Percentiles rank a stretch among this genome's conserved stretches.
These are phyloP conservation scores for Pomacea maculata DNA, from an alignment of 1,140 invertebrate genomes.

Conservation along the genomic window DNA sequence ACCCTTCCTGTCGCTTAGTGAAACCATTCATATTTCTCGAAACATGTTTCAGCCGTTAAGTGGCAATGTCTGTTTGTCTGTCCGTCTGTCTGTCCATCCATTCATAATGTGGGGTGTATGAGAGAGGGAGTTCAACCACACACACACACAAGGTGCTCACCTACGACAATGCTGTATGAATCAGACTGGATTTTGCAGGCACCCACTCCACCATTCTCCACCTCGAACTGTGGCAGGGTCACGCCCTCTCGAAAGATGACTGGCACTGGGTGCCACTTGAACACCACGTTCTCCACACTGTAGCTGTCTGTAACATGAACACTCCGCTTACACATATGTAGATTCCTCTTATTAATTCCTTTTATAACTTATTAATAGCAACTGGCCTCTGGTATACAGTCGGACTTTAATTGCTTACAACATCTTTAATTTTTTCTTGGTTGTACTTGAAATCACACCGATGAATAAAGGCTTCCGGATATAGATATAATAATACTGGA, in stretches of 20 bases:
- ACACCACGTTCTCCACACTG: conserved; percentile 41
- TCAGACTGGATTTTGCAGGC: conserved; percentile 15
- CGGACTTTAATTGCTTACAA: too few species aligned
- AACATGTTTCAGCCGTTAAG: too few species aligned
- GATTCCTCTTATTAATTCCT: neutral
- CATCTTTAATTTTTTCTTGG: too few species aligned
- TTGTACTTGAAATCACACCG: too few species aligned
- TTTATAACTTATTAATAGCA: neutral
- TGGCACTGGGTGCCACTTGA: conserved; percentile 29
- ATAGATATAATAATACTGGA: too few species aligned
- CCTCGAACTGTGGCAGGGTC: conserved; percentile 27
- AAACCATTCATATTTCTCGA: too few species aligned
- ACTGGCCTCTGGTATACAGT: too few species aligned
- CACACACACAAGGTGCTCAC: neutral
- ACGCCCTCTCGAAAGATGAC: conserved; percentile 22
- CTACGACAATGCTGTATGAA: conserved; percentile 14
- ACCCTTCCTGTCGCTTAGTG: too few species aligned
- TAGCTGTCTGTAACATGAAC: conserved; percentile 61
- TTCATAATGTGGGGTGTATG: too few species aligned
- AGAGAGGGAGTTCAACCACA: neutral
- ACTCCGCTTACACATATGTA: neutral
- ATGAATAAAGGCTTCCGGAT: too few species aligned
- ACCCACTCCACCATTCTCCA: neutral
- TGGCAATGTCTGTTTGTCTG: too few species aligned
- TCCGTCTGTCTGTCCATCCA: too few species aligned